A percentile compares a stretch with the other conserved stretches of the same genome.
Evolutionary conservation across 2,113 vertebrate species (phyloP).

Genomic region (Hypomesus transpacificus): DNA sequence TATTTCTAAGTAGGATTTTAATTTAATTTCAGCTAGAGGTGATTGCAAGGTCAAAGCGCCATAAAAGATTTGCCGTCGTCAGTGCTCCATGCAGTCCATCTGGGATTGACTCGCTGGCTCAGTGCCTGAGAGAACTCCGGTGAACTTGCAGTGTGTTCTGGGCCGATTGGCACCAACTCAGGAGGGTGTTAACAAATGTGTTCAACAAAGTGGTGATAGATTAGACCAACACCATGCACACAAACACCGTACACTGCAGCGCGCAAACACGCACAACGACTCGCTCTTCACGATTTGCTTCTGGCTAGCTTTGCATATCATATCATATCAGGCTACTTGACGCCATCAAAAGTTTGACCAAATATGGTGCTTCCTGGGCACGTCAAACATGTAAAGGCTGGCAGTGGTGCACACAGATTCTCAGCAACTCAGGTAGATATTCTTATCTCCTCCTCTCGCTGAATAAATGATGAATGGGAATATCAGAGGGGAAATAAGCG

Average conservation of each 20-base stretch:
- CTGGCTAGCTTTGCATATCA: too few species aligned
- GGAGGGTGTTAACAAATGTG: slow-evolving; percentile 36
- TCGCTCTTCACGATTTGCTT: background rate
- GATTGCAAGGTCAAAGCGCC: slow-evolving; percentile 33
- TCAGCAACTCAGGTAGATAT: slow-evolving; percentile 15
- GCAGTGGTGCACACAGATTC: slow-evolving; percentile 33
- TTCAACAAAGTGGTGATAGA: slow-evolving; percentile 45
- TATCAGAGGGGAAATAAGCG: slow-evolving; percentile 54
- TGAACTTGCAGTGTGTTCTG: slow-evolving; percentile 38
- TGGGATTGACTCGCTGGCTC: slow-evolving; percentile 23
- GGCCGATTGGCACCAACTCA: slow-evolving; percentile 30
- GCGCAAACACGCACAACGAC: background rate
- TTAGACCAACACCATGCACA: slow-evolving; percentile 6
- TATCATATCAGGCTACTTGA: background rate
- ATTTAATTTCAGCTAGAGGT: slow-evolving; percentile 5
- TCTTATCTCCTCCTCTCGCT: slow-evolving; percentile 43
- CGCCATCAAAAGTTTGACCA: slow-evolving; percentile 8
- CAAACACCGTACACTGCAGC: background rate
- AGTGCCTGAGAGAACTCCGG: slow-evolving; percentile 22
- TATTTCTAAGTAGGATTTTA: slow-evolving; percentile 11
- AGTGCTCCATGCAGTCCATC: slow-evolving; percentile 22
- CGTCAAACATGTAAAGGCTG: slow-evolving; percentile 15
- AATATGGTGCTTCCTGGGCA: background rate
- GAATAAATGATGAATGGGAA: slow-evolving; percentile 65
- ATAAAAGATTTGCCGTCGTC: slow-evolving; percentile 9